These are phyloP conservation scores for Macrosiphum euphorbiae DNA, from an alignment of 2,888 invertebrate species.

Conservation along the genomic window DNA sequence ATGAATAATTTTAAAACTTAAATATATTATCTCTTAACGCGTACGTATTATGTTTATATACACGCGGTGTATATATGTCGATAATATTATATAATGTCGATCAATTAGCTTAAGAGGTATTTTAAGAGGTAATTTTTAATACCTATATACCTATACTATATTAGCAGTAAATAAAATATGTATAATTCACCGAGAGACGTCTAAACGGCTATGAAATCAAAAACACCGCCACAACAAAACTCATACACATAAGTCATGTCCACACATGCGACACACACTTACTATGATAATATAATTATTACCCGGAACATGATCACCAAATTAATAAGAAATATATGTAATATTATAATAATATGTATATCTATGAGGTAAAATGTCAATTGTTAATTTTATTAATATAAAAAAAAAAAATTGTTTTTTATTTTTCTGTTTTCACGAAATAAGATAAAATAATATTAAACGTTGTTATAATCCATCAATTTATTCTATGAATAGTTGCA, in stretches of 20 bases:
- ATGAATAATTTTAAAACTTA: conserved; percentile 27
- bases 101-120: conserved; percentile 27
- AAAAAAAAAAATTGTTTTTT: conserved; percentile 29
- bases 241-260: neutral
- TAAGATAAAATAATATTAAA: neutral
- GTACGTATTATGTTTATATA: conserved; percentile 28
- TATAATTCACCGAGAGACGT: conserved; percentile 37
- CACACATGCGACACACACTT: neutral
- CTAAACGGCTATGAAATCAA: conserved; percentile 46
- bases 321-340: neutral
- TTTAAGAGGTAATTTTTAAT: neutral
- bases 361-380: conserved; percentile 47
- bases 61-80: neutral
- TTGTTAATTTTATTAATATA: conserved; percentile 53
- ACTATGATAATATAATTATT: neutral
- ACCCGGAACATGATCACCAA: neutral
- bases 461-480: conserved; percentile 19
- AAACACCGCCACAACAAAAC: conserved; percentile 26
- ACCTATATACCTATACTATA: neutral
- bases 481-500: conserved; percentile 34
- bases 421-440: conserved; percentile 5
- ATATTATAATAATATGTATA: conserved; percentile 1
- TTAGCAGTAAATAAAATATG: conserved; percentile 3
- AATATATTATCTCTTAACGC: conserved; percentile 3
- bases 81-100: conserved; percentile 14